Evolutionary conservation across 2,888 invertebrate species (phyloP).

Genomic region (Euclidia mi): DNA sequence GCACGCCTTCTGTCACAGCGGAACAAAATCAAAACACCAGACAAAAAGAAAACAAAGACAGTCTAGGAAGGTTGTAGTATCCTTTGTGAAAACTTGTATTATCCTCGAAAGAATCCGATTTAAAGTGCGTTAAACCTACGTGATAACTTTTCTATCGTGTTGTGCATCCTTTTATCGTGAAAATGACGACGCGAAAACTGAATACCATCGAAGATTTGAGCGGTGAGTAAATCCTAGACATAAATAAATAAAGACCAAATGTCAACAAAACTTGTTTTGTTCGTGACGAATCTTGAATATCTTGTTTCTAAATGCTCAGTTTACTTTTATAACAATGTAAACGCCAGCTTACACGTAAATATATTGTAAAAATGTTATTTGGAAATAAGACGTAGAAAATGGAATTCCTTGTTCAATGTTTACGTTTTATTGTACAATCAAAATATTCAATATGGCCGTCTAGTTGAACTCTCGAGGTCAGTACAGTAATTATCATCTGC

Average conservation of each 20-base stretch:
- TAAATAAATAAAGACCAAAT: slow-evolving; percentile 75
- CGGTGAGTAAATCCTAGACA: slow-evolving; percentile 74
- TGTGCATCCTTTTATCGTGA: slow-evolving; percentile 53
- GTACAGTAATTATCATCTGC: slow-evolving; percentile 60
- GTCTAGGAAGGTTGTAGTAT: slow-evolving; percentile 48
- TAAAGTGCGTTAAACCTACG: slow-evolving; percentile 52
- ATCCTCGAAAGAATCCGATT: slow-evolving; percentile 48
- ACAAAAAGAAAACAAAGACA: slow-evolving; percentile 74
- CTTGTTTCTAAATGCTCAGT: slow-evolving; percentile 50
- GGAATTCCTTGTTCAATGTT: slow-evolving; percentile 37
- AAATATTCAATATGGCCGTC: slow-evolving; percentile 54
- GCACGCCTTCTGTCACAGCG: slow-evolving; percentile 59
- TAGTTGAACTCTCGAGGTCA: slow-evolving; percentile 65
- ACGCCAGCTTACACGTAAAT: neutral
- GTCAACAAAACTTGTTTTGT: slow-evolving; percentile 63
- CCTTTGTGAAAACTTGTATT: slow-evolving; percentile 51
- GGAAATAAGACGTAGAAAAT: slow-evolving; percentile 19
- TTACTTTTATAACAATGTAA: neutral
- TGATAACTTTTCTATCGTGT: slow-evolving; percentile 51
- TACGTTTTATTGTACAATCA: slow-evolving; percentile 39
- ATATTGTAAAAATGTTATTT: neutral
- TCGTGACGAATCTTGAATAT: slow-evolving; percentile 66
- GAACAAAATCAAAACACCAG: slow-evolving; percentile 62
- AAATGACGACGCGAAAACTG: slow-evolving; percentile 85
- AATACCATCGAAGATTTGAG: slow-evolving; percentile 87